Evolutionary conservation across 2,888 invertebrate species (phyloP), one percentile per base, ranked within the genome.

Genomic region (Kuschelorhynchus macadamiae): DNA sequence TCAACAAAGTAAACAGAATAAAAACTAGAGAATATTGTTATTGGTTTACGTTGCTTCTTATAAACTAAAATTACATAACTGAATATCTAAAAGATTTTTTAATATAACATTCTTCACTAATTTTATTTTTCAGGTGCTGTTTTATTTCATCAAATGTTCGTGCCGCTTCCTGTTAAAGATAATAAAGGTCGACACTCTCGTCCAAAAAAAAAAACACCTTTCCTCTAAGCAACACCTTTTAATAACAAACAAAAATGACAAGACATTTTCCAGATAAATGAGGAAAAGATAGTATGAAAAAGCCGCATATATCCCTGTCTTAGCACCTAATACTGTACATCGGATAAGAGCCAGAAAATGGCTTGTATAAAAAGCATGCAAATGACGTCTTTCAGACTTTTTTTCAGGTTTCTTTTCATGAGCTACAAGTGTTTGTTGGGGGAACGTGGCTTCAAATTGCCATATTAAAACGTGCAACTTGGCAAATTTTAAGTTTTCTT

Each of bases 371-470:
- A 20, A 55, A 55, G n/a, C 39, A 55, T 55, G 39, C 20, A 55
- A 55, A 55, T 39, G 39, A 33, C 20, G 18, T 18, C 20, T 39
- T 55, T 39, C 53, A 20, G 36, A 17, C 18, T 39, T 11, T 39
- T 52, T 39, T 55, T 18, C 39, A 25, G 25, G 7, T 25, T 57
- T 57, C 59, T 47, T 65, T 50, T 44, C 52, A 49, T 18, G 30
- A 57, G 65, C 72, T 72, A 72, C 72, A 74, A 74, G 75, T 76
- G 75, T 75, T 74, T 74, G 71, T 72, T 65, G 69, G 73, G 74
- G 67, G 61, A 68, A 59, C 57, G 71, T 74, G 73, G 74, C 74
- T 74, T 70, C 62, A 69, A 71, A 74, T 74, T 74, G 70, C 70
- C 25, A 25, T 67, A 74, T 76, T 76, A 74, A 73, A 50, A 59